Evolutionary conservation across 2,888 invertebrate genomes (phyloP).

Genomic region (Spodoptera picta): DNA sequence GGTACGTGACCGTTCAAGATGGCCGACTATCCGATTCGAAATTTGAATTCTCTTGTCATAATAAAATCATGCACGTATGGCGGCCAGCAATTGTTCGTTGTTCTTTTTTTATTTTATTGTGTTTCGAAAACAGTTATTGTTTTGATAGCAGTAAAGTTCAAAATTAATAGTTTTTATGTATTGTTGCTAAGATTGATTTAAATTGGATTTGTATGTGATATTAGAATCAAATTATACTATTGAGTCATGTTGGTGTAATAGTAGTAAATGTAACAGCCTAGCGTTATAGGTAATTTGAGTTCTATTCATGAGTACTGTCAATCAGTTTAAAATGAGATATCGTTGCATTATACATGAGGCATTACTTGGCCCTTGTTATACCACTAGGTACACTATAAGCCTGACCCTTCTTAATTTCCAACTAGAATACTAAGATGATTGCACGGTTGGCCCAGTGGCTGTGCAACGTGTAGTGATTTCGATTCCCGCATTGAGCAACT

Average conservation of each 20-base stretch:
- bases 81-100: slow-evolving; percentile 57
- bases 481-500: too few relatives aligned
- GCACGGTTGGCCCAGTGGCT: too few relatives aligned
- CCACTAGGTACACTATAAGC: too few relatives aligned
- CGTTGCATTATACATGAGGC: too few relatives aligned
- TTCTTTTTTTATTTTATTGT: slow-evolving; percentile 45
- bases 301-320: too few relatives aligned
- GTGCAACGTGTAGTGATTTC: too few relatives aligned
- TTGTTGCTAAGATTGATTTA: neutral
- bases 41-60: slow-evolving; percentile 85
- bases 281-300: too few relatives aligned
- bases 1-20: slow-evolving; percentile 82
- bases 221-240: neutral
- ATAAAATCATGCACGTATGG: slow-evolving; percentile 82
- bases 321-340: too few relatives aligned
- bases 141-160: slow-evolving; percentile 19
- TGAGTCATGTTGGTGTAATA: neutral
- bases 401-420: too few relatives aligned
- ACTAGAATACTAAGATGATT: too few relatives aligned
- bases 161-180: neutral
- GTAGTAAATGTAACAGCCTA: too few relatives aligned
- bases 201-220: slow-evolving; percentile 4
- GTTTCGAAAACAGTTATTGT: slow-evolving; percentile 9
- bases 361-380: too few relatives aligned
- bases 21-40: slow-evolving; percentile 79